Base-by-base conservation (phyloP, 2,113 vertebrate genomes). In the Pogona vitticeps region DNA sequence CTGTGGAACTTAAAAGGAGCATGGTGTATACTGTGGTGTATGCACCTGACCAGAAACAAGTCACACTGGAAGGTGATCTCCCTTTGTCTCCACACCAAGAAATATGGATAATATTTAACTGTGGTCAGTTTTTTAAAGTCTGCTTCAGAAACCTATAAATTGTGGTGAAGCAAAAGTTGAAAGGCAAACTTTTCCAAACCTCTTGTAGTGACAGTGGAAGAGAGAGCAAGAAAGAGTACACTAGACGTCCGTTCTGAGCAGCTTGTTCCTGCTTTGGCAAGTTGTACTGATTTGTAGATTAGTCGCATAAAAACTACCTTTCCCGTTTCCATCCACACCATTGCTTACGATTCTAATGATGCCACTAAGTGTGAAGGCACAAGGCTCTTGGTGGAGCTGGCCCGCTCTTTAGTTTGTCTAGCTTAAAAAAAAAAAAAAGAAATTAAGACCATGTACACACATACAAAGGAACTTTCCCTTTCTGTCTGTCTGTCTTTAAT, bases 301-400 rank as follows among this genome's bases (percentile, higher is more conserved):
- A n/a, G n/a, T n/a, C 20, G 14, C 3, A 9, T 52, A 58, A 23
- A 78, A 58, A 20, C 23, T 20, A 31, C 17, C 46, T 82, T 92
- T 94, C 91, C 88, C 88, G 87, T 84, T 78, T 85, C 87, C 83
- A 89, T 84, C 85, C 88, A 86, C 84, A 87, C 88, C 89, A 87
- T 87, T 87, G 80, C 82, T 80, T 20, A 61, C 61, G 78, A 85
- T 70, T 58, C 86, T 70, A 78, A 61, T 89, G 75, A 61, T 90
- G 86, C 83, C 88, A 65, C 77, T 42, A 90, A 92, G 12, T 86
- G 82, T 28, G 40, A 91, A 86, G 73, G 8, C 84, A 76, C 71
- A 65, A 88, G 89, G 86, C 89, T 91, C 80, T 86, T 33, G 46
- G 1, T 63, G 9, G 4, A 61, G 52, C 31, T 59, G 36, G 0